Percentiles rank a stretch among this genome's conserved stretches.
Evolutionary conservation across 2,797 vertebrate species (phyloP).

Genomic region (Acomys russatus): DNA sequence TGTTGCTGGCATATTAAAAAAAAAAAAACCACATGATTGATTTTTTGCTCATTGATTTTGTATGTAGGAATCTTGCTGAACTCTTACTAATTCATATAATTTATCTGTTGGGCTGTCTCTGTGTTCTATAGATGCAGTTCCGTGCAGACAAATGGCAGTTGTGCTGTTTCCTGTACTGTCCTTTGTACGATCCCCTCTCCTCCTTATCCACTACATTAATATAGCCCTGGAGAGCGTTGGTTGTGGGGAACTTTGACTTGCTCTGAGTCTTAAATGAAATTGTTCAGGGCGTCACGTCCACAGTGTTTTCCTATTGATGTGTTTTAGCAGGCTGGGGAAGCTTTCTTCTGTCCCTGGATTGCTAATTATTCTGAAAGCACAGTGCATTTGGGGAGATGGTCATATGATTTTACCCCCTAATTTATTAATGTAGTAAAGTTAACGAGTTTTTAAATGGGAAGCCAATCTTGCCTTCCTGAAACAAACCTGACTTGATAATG

Average conservation of each 20-base stretch:
- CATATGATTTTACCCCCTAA: conserved; percentile 48
- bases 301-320: neutral
- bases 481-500: conserved; percentile 32
- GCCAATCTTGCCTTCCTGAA: conserved; percentile 35
- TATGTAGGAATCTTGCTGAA: conserved; percentile 45
- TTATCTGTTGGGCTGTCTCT: conserved; percentile 47
- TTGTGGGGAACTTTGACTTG: neutral
- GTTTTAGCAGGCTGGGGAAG: neutral
- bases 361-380: conserved; percentile 52
- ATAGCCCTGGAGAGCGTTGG: neutral
- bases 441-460: conserved; percentile 60
- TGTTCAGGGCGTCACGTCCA: neutral
- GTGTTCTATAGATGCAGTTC: conserved; percentile 35
- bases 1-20: neutral
- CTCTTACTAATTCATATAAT: conserved; percentile 50
- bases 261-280: conserved; percentile 28
- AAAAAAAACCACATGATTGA: conserved; percentile 32
- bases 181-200: neutral
- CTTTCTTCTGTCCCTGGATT: conserved; percentile 5
- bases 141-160: neutral
- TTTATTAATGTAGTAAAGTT: conserved; percentile 51
- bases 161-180: conserved; percentile 1
- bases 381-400: neutral
- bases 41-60: conserved; percentile 69
- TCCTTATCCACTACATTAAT: neutral